phyloP scores from a whole-genome alignment of 2,888 invertebrate genomes.

The Dysmachus trigonus region DNA sequence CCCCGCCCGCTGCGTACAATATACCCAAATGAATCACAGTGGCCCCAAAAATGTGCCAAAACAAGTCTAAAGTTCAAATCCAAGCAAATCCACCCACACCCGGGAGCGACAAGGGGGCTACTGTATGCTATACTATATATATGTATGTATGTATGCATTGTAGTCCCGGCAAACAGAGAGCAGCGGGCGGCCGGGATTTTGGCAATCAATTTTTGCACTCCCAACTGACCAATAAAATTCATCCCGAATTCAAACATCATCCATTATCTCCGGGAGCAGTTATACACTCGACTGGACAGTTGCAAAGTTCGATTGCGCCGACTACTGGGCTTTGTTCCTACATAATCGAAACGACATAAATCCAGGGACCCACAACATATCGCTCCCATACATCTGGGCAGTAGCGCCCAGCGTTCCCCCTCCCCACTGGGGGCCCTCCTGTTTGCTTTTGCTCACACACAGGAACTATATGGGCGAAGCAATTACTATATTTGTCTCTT shows the following conservation, averaged over 20 bases:
- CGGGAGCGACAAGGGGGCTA: background rate
- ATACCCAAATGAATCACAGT: constrained; percentile 7
- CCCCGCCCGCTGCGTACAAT: background rate
- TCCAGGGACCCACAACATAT: constrained; percentile 31
- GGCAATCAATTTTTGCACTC: constrained; percentile 45
- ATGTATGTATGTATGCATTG: no score
- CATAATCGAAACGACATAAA: constrained; percentile 27
- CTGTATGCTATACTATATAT: background rate
- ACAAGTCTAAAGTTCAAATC: constrained; percentile 27
- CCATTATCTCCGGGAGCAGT: constrained; percentile 46
- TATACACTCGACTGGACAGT: constrained; percentile 44
- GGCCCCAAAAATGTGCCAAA: constrained; percentile 19
- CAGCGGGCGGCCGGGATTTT: constrained; percentile 31
- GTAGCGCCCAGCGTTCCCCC: background rate
- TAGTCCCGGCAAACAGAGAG: background rate
- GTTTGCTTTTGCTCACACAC: background rate
- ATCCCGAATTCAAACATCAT: constrained; percentile 50
- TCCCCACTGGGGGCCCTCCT: background rate
- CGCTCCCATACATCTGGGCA: constrained; percentile 35
- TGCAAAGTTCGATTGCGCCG: constrained; percentile 41
- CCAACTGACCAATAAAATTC: constrained; percentile 48
- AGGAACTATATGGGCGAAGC: constrained; percentile 42
- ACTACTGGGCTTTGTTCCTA: constrained; percentile 40
- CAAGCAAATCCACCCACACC: constrained; percentile 16
- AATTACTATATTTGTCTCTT: constrained; percentile 48